Conservation (phyloP, 2,113 vertebrate genomes). For the Pachypanchax playfairii region DNA sequence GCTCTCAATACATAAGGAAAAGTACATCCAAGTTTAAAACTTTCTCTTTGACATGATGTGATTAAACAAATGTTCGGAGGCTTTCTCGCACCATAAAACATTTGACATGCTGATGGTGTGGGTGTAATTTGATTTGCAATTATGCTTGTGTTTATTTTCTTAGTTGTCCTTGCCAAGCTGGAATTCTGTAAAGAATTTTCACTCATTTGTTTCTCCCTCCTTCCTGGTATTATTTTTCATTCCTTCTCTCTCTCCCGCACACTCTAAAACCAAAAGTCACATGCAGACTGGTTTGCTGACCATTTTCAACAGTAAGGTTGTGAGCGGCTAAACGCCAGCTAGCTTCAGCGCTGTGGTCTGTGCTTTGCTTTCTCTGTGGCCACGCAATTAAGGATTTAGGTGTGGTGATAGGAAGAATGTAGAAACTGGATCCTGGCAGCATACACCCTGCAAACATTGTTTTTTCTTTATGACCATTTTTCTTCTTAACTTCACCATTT, state of each 20-base stretch:
- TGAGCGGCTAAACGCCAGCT: slow-evolving; percentile 73
- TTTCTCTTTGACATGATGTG: slow-evolving; percentile 26
- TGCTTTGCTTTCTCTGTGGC: slow-evolving; percentile 80
- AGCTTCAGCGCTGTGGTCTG: slow-evolving; percentile 77
- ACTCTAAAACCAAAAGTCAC: slow-evolving; percentile 67
- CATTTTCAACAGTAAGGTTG: slow-evolving; percentile 79
- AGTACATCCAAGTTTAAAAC: slow-evolving; percentile 19
- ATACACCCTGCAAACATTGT: slow-evolving; percentile 77
- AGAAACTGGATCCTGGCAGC: slow-evolving; percentile 79
- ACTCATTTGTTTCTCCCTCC: slow-evolving; percentile 63
- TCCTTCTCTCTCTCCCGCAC: slow-evolving; percentile 41
- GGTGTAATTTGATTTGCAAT: slow-evolving; percentile 66
- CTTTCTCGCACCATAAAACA: slow-evolving; percentile 60
- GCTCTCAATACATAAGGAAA: background rate
- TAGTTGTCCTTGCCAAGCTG: slow-evolving; percentile 68
- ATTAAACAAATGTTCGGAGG: slow-evolving; percentile 52
- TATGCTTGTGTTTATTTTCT: slow-evolving; percentile 73
- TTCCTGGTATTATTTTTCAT: slow-evolving; percentile 67
- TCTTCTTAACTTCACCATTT: slow-evolving; percentile 41
- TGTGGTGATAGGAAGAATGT: slow-evolving; percentile 84
- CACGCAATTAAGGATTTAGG: slow-evolving; percentile 84
- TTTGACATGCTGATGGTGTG: slow-evolving; percentile 62
- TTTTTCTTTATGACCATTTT: slow-evolving; percentile 36
- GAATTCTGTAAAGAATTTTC: slow-evolving; percentile 75
- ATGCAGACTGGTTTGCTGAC: slow-evolving; percentile 70